Percentiles rank a stretch among this genome's conserved stretches.
These are phyloP conservation scores for Anguilla anguilla DNA, from an alignment of 2,797 vertebrate species.

Conservation along the genomic window DNA sequence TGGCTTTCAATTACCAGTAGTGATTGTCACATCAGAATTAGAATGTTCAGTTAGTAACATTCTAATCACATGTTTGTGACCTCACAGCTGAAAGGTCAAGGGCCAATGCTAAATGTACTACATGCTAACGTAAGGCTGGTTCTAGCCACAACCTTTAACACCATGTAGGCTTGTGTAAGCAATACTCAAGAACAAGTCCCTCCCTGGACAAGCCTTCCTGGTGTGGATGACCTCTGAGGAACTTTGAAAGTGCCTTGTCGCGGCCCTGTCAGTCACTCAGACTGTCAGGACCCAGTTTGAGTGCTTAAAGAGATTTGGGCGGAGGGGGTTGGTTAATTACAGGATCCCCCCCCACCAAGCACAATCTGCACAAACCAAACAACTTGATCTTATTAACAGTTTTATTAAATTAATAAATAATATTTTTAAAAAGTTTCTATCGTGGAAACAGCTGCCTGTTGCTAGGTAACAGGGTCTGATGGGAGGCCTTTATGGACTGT, in stretches of 20 bases:
- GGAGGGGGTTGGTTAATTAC: neutral
- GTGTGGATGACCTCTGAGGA: slow-evolving; percentile 1
- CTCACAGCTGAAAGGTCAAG: too few relatives aligned
- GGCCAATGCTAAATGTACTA: neutral
- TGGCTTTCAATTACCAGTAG: too few relatives aligned
- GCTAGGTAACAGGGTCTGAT: neutral
- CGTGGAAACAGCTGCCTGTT: neutral
- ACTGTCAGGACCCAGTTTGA: neutral
- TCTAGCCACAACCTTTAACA: neutral
- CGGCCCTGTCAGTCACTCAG: neutral
- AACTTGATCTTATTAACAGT: neutral
- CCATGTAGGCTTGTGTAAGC: neutral
- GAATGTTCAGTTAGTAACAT: too few relatives aligned
- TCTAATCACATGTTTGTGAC: too few relatives aligned
- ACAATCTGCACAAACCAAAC: neutral
- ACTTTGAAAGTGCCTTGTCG: neutral
- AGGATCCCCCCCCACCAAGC: neutral
- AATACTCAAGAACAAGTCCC: neutral
- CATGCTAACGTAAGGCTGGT: neutral
- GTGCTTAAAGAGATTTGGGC: neutral
- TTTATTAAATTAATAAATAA: neutral
- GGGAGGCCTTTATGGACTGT: neutral
- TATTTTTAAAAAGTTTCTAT: neutral
- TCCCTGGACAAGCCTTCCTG: neutral
- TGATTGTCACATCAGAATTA: too few relatives aligned